These are phyloP conservation scores for Enoplosus armatus DNA, from an alignment of 2,797 vertebrate genomes.

Conservation along the genomic window DNA sequence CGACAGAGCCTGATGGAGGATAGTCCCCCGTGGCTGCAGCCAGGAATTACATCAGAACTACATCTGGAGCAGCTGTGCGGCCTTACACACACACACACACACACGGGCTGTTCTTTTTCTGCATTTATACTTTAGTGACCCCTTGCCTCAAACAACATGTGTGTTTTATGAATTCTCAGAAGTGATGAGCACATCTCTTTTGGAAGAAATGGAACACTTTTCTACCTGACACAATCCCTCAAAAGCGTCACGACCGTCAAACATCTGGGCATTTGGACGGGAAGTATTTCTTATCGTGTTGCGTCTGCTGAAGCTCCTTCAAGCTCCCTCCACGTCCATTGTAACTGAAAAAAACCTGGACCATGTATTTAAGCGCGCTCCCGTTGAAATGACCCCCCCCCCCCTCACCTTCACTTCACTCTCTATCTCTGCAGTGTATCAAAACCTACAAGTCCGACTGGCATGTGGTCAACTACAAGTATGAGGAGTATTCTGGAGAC, in stretches of 20 bases:
- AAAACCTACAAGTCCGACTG: slow-evolving; percentile 99
- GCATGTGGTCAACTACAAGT: slow-evolving; percentile 96
- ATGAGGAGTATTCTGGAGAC: slow-evolving; percentile 97
- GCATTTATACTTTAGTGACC: slow-evolving; percentile 30
- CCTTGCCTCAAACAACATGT: slow-evolving; percentile 14
- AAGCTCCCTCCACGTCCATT: background rate
- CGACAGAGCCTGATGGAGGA: slow-evolving; percentile 63
- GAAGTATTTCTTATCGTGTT: background rate
- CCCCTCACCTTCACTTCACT: background rate
- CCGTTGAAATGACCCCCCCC: slow-evolving; percentile 22
- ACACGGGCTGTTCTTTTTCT: slow-evolving; percentile 26
- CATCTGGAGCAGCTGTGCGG: slow-evolving; percentile 78
- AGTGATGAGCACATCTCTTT: background rate
- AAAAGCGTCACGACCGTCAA: too few species aligned
- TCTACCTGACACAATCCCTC: background rate
- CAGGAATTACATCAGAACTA: slow-evolving; percentile 76
- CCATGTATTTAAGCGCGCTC: background rate
- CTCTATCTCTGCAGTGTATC: slow-evolving; percentile 89
- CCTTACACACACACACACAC: slow-evolving; percentile 33
- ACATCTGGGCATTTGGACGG: too few species aligned
- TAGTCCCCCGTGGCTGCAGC: slow-evolving; percentile 78
- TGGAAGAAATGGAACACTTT: background rate
- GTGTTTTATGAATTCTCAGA: slow-evolving; percentile 18
- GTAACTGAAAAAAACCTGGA: background rate
- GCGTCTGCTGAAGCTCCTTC: slow-evolving; percentile 1